Base-by-base conservation (phyloP, 1,140 invertebrate species). In the Euwallacea similis region DNA sequence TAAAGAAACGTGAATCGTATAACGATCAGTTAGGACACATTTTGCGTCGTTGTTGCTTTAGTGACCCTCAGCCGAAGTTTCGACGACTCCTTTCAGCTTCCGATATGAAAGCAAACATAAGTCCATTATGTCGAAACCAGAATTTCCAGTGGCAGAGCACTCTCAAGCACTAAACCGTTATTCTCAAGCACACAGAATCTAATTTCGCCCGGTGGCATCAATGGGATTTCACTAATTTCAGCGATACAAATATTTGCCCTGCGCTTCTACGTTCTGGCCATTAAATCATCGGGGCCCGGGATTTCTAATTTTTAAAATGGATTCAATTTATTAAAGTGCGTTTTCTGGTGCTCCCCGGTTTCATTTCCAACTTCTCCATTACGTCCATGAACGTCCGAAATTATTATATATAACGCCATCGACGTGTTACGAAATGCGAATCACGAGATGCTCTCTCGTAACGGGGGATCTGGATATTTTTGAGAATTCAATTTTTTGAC, bases 81-180 rank as follows among this genome's bases (percentile, higher is more conserved):
- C 21, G 55, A 58, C 55, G 21, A 58, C 21, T 58, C 55, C 55
- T 58, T 58, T 61, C 11, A 11, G 54, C 64, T 47, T 65, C 56
- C 68, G 73, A 74, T 74, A 74, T 74, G 69, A 74, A 74, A 64
- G 73, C 66, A 74, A 74, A 74, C 73, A 74, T 15, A 62, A 68
- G 53, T 74, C 73, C 73, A 74, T 74, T 74, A 71, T 71, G 69
- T 70, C 64, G 56, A 41, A 64, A 61, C 65, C 65, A 66, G 65
- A 67, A 72, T 59, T 72, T 64, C 59, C 10, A 54, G 56, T 13
- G 42, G 56, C 15, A 62, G 67, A 61, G 67, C 58, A 54, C 59
- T 62, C 41, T 58, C 11, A 62, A 33, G 44, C 58, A 46, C 59
- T 69, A 69, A 69, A 69, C 67, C 54, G 67, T 69, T 69, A 69